Conservation (phyloP, 2,797 vertebrate genomes). For the Clarias laeviceps region DNA sequence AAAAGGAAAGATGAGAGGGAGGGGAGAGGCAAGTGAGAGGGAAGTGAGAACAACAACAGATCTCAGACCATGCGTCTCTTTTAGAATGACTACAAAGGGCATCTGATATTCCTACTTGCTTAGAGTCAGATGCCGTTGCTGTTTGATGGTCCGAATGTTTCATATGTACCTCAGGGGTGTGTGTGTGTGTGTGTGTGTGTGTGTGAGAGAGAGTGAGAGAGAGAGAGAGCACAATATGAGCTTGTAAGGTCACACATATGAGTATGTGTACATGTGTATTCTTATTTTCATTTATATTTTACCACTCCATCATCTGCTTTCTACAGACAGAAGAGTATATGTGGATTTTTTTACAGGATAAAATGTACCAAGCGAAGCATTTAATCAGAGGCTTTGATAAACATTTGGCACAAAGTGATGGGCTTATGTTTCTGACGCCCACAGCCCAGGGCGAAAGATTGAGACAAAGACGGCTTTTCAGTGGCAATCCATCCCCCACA, state of each 20-base stretch:
- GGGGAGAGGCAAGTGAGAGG: constrained; percentile 71
- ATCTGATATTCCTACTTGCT: constrained; percentile 69
- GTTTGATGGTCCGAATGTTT: constrained; percentile 66
- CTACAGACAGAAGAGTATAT: constrained; percentile 35
- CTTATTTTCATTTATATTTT: constrained; percentile 49
- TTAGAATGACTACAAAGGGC: constrained; percentile 73
- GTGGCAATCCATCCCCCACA: constrained; percentile 71
- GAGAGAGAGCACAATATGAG: background rate
- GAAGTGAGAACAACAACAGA: constrained; percentile 78
- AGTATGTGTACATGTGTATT: background rate
- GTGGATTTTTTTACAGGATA: constrained; percentile 57
- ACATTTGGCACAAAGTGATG: constrained; percentile 80
- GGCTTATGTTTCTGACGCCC: constrained; percentile 74
- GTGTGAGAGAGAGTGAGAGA: background rate
- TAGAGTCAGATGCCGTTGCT: constrained; percentile 56
- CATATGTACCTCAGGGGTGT: constrained; percentile 50
- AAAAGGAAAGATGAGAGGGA: constrained; percentile 37
- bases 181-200: background rate
- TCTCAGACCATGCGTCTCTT: constrained; percentile 61
- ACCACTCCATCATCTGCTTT: constrained; percentile 27
- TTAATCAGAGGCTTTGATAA: constrained; percentile 83
- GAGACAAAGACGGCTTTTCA: constrained; percentile 75
- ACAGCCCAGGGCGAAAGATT: constrained; percentile 79
- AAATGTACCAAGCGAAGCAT: constrained; percentile 72
- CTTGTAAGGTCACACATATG: constrained; percentile 9